phyloP scores from a whole-genome alignment of 2,113 vertebrate genomes.

The Mirza zaza region DNA sequence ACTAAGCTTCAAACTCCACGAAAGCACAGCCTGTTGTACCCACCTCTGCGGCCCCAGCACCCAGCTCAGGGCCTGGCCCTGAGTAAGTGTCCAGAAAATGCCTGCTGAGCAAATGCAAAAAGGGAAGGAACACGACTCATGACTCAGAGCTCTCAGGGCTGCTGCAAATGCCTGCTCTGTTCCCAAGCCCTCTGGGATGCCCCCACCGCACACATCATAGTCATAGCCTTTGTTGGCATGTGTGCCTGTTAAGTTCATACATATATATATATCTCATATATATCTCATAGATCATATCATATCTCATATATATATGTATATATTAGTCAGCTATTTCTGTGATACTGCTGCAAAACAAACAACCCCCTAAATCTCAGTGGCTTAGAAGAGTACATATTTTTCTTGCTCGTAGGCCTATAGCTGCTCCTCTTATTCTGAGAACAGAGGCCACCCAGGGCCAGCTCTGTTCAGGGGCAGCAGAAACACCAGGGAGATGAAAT shows the following conservation, averaged over 20 bases:
- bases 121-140: not conserved
- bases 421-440: not conserved
- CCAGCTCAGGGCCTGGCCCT: not conserved
- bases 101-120: not conserved
- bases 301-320: no score
- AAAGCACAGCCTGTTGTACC: not conserved
- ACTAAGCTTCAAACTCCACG: not conserved
- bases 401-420: not conserved
- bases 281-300: no score
- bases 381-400: not conserved
- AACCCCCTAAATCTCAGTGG: no score
- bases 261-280: no score
- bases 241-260: not conserved
- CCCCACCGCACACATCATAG: not conserved
- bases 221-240: not conserved
- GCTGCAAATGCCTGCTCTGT: not conserved
- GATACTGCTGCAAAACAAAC: no score
- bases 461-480: not conserved
- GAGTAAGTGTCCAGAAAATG: not conserved
- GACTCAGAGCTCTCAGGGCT: not conserved
- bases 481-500: not conserved
- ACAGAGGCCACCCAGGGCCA: not conserved
- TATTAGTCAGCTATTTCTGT: not conserved
- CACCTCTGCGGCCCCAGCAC: not conserved
- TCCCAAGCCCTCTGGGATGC: no score